phyloP scores from a whole-genome alignment of 2,113 vertebrate genomes.

The Pangasianodon gigas region DNA sequence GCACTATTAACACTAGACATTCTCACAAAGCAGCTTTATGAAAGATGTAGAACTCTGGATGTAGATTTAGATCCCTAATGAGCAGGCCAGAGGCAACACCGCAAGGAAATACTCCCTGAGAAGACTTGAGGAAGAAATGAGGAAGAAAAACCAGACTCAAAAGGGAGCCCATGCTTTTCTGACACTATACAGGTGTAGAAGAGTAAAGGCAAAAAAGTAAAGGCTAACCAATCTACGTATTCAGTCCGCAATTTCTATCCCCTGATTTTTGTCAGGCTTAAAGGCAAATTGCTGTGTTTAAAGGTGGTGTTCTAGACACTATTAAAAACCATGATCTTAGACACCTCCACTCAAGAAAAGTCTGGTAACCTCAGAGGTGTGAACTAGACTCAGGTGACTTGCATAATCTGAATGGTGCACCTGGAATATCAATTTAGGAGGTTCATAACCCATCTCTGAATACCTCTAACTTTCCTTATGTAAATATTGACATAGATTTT shows the following conservation, averaged over 20 bases:
- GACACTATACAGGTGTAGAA: background rate
- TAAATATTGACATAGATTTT: background rate
- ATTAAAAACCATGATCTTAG: background rate
- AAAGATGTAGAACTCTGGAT: background rate
- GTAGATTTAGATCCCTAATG: conserved; percentile 9
- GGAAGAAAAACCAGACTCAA: background rate
- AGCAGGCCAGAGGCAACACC: background rate
- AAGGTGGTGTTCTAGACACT: background rate
- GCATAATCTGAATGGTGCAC: background rate
- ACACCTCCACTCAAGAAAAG: background rate
- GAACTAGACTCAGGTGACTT: background rate
- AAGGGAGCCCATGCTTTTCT: background rate
- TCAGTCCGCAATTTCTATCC: background rate
- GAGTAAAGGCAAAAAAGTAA: background rate
- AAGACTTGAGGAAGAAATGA: background rate
- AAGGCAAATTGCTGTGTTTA: background rate
- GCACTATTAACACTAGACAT: background rate
- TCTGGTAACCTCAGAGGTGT: background rate
- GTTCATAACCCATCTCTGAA: background rate
- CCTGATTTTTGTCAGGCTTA: background rate
- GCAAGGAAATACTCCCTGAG: background rate
- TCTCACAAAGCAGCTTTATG: background rate
- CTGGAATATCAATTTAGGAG: background rate
- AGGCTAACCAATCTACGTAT: background rate
- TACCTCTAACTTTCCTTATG: background rate